Base-by-base conservation (phyloP, 2,888 invertebrate genomes). In the Margaritifera margaritifera region DNA sequence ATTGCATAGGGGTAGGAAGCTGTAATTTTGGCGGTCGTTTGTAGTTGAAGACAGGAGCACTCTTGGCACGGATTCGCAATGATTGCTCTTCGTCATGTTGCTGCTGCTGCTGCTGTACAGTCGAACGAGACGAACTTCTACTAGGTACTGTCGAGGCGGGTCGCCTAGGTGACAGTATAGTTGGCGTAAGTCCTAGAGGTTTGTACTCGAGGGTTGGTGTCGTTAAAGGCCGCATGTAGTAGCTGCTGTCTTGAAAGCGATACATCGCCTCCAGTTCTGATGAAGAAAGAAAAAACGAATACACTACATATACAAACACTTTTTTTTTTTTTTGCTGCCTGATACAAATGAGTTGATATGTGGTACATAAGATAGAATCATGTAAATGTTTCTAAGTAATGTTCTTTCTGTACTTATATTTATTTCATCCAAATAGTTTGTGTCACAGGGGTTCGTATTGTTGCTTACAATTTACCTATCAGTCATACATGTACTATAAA, bases 181-280 rank as follows among this genome's bases (percentile, higher is more conserved):
- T 66, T 19, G 69, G 57, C n/a, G 70, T 27, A 31, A 27, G 71
- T 24, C 68, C 66, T 22, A 66, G 64, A 2, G 68, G 62, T 61
- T 59, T 71, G 5, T 66, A 70, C 42, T 42, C 42, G 42, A 15
- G 15, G 25, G 72, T 58, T 18, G 79, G 78, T 24, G 83, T 80
- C 0, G 71, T 75, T 11, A 72, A 69, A 3, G 80, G 78, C 3
- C 79, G 72, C 27, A 77, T 80, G 68, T 84, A 80, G 65, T 84
- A 84, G 64, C 80, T 79, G 52, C 83, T 83, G 31, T 83, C 77
- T 53, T 75, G 69, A 69, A 75, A 84, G 57, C 79, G 74, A 72
- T 83, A 84, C 69, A 83, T 70, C 6, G 81, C 81, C 69, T 84
- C 83, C 20, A 80, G 57, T 60, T 84, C 84, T 84, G 79, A 42